These are phyloP conservation scores for Actinemys pallida DNA, from an alignment of 2,113 vertebrate genomes.

Conservation along the genomic window DNA sequence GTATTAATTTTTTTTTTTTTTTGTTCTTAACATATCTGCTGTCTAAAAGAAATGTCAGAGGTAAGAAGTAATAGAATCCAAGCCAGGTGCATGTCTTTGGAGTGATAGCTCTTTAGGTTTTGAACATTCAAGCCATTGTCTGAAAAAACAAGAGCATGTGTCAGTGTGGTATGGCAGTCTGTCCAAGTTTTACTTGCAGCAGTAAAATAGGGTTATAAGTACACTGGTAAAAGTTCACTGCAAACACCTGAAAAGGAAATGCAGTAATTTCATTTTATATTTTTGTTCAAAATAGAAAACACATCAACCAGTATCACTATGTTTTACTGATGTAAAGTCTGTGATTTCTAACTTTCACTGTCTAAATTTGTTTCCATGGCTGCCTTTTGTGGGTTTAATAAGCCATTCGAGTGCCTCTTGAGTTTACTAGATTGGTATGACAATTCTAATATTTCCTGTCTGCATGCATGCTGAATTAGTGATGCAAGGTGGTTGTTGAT, in stretches of 20 bases:
- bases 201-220: neutral
- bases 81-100: constrained; percentile 81
- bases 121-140: constrained; percentile 60
- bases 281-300: constrained; percentile 35
- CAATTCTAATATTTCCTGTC: constrained; percentile 73
- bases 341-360: constrained; percentile 64
- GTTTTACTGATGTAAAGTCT: constrained; percentile 62
- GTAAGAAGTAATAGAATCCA: constrained; percentile 79
- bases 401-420: constrained; percentile 51
- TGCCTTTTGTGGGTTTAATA: constrained; percentile 56
- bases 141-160: constrained; percentile 78
- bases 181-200: constrained; percentile 47
- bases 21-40: constrained; percentile 84
- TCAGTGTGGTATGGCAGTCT: constrained; percentile 78
- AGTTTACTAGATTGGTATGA: constrained; percentile 66
- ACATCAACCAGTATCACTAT: constrained; percentile 41
- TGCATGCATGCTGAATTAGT: constrained; percentile 79
- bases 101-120: constrained; percentile 70
- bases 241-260: constrained; percentile 58
- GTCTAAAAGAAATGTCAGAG: constrained; percentile 86
- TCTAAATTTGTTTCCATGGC: constrained; percentile 60
- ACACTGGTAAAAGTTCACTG: constrained; percentile 33
- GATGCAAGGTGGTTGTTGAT: constrained; percentile 5
- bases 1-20: constrained; percentile 79
- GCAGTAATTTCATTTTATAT: constrained; percentile 29